A percentile compares a stretch with the other conserved stretches of the same genome.
phyloP scores from a whole-genome alignment of 2,888 invertebrate species.

The Elysia crispata region DNA sequence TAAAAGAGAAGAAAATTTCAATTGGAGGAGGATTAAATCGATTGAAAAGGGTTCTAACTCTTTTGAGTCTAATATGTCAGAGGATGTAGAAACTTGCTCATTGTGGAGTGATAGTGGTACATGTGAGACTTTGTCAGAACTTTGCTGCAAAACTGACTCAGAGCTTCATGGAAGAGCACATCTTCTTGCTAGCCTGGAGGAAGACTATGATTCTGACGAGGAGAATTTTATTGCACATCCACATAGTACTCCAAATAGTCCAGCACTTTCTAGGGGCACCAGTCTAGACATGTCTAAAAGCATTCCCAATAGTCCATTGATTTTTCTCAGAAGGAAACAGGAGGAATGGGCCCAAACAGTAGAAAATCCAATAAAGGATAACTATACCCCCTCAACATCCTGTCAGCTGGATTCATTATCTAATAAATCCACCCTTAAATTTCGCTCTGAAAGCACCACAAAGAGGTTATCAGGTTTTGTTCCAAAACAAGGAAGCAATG shows the following conservation, averaged over 20 bases:
- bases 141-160: no score
- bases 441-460: not conserved
- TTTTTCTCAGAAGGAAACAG: not conserved
- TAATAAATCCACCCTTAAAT: not conserved
- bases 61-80: no score
- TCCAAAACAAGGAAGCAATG: no score
- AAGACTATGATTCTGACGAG: not conserved
- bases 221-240: not conserved
- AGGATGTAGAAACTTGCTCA: not conserved
- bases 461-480: not conserved
- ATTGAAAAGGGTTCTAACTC: not conserved
- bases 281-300: not conserved
- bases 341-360: no score
- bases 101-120: conserved; percentile 3
- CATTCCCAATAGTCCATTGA: not conserved
- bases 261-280: not conserved
- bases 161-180: not conserved
- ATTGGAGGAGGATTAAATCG: not conserved
- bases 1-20: not conserved
- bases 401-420: no score
- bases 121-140: conserved; percentile 26
- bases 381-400: no score
- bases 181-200: not conserved
- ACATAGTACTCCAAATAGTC: not conserved
- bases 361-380: no score